Conservation (phyloP, 2,113 vertebrate species). For the Aegotheles bennettii region DNA sequence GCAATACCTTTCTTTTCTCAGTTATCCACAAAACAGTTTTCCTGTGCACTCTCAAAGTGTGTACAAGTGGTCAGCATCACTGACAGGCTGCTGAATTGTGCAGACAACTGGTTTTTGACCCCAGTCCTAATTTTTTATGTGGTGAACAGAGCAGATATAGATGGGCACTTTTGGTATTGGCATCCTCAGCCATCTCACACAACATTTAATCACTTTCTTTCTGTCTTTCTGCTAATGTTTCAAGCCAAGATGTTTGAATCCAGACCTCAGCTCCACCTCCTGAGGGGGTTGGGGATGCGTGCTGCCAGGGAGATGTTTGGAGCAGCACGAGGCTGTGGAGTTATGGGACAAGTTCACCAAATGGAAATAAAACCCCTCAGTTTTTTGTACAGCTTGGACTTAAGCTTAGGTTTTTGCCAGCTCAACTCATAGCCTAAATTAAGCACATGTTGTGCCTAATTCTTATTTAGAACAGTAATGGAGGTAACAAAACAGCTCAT, state of each 20-base stretch:
- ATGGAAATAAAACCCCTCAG: neutral
- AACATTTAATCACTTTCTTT: too few species aligned
- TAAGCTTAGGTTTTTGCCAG: neutral
- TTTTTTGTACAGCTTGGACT: neutral
- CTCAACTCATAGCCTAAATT: neutral
- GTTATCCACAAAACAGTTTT: neutral
- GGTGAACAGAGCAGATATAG: neutral
- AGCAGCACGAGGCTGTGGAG: neutral
- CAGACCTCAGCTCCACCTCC: neutral
- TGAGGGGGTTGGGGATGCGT: fast-evolving
- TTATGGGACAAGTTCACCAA: neutral
- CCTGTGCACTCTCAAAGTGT: too few species aligned
- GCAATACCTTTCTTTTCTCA: neutral
- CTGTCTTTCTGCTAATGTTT: neutral
- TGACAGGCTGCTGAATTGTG: neutral
- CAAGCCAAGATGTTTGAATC: neutral
- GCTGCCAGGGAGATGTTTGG: neutral
- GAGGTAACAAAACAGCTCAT: neutral
- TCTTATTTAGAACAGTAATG: neutral
- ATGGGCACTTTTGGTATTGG: neutral
- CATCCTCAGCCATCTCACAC: fast-evolving
- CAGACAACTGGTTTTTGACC: neutral
- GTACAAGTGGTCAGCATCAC: neutral
- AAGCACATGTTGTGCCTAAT: neutral
- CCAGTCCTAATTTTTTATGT: neutral